Base-by-base conservation (phyloP, 2,797 vertebrate genomes). In the Gobio occitaniae region DNA sequence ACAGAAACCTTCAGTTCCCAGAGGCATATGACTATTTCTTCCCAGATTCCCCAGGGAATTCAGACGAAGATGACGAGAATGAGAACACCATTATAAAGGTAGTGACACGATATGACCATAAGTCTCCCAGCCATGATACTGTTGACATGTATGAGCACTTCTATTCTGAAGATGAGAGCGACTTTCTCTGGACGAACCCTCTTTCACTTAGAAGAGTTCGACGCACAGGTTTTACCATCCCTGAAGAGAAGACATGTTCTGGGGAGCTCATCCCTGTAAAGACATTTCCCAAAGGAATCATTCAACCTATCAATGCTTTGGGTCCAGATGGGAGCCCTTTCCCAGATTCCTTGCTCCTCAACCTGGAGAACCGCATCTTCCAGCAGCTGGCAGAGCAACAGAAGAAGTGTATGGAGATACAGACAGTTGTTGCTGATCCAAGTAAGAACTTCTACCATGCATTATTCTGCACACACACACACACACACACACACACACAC, bases 21-120 rank as follows among this genome's bases (percentile, higher is more conserved):
- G 97, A 99, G 86, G 95, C 94, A 70, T 98, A 97, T 0, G 97
- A 98, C 6, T 94, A 95, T 84, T 95, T 99, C 63, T 97, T 97
- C 84, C 94, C 96, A 0, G 94, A 95, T 78, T 95, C 94, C 0
- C 91, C 89, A 16, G 93, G 88, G 1, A 91, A 92, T 44, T 93
- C 94, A 0, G 94, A 95, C 19, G 94, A 94, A 65, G 95, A 94
- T 21, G 93, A 95, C 2, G 86, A 86, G 38, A 86, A 88, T 66
- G 86, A 78, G 69, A 3, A 25, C 0, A 12, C 84, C 6, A 92
- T 91, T 1, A 86, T 94, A 52, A 93, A 82, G 63, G 93, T 95
- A 83, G 90, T 94, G 3, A 92, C 90, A 44, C 91, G 92, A 38
- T 90, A 92, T 74, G 93, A 72, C 65, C 84, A 10, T 3, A 89